Percentiles rank a stretch among this genome's conserved stretches.
These are phyloP conservation scores for Volucella inflata DNA, from an alignment of 2,888 invertebrate genomes.

Conservation along the genomic window DNA sequence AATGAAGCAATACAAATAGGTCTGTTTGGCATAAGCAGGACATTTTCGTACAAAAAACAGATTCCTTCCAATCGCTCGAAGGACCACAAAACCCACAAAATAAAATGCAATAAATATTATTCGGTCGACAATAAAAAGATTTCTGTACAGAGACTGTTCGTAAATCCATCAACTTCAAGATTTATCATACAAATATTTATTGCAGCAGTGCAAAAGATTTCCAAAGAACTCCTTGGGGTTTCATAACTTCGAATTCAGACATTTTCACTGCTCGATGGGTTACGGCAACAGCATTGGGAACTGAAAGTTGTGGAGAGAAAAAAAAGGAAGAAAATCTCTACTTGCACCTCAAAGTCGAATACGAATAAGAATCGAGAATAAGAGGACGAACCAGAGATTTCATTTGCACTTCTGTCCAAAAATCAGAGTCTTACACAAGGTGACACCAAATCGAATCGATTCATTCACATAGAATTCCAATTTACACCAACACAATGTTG, in stretches of 20 bases:
- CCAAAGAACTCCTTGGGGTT: constrained; percentile 1
- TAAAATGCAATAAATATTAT: no score
- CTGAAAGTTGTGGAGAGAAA: no score
- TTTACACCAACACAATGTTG: constrained; percentile 69
- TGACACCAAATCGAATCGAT: constrained; percentile 71
- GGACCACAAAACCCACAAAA: no score
- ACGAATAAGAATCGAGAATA: constrained; percentile 9
- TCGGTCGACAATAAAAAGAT: no score
- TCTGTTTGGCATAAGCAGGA: no score
- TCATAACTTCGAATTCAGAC: constrained; percentile 12
- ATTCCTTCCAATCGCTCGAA: no score
- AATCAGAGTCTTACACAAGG: constrained; percentile 48
- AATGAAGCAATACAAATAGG: no score
- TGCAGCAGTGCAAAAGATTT: constrained; percentile 19
- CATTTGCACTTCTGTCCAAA: constrained; percentile 71
- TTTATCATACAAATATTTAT: constrained; percentile 21
- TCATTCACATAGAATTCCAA: constrained; percentile 59
- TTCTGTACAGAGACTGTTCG: not conserved
- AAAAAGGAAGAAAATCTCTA: no score
- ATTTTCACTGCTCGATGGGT: not conserved
- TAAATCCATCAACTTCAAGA: constrained; percentile 1
- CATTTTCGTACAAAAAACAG: no score
- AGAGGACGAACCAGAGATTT: constrained; percentile 41
- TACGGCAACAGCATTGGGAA: constrained; percentile 5
- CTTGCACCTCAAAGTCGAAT: constrained; percentile 10